Base-by-base conservation (phyloP, 2,797 vertebrate genomes). In the Nannoperca obscura region DNA sequence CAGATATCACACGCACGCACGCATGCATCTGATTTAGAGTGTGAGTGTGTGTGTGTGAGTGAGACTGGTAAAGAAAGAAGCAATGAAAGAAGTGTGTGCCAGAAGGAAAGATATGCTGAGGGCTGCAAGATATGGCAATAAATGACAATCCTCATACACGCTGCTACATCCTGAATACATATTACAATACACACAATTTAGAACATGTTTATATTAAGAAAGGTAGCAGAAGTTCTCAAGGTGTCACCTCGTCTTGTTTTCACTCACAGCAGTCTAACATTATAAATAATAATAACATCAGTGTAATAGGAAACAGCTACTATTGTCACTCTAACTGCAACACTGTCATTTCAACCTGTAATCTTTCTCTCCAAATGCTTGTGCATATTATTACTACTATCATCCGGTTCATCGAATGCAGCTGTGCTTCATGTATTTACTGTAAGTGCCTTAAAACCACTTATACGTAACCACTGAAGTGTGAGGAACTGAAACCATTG, bases 381-480 rank as follows among this genome's bases (percentile, higher is more conserved):
- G 34, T 9, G 34, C 9, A 36, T n/a, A n/a, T n/a, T n/a, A n/a
- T n/a, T n/a, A n/a, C n/a, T n/a, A n/a, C n/a, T n/a, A n/a, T n/a
- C n/a, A n/a, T n/a, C n/a, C n/a, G 59, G 20, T 77, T 74, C 77
- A 75, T 7, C 59, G 65, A n/a, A 42, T 73, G 34, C 73, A 83
- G 38, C 74, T 80, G 76, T 2, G 52, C 19, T 38, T 34, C 20
- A 8, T 69, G 27, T 19, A 40, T 63, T 76, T 74, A 70, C 66
- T 22, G 57, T 36, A 65, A 72, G 36, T 19, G 30, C 49, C 9
- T 32, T 22, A 4, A 42, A 38, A 34, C 38, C 27, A 44, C 49
- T 30, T 30, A 36, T 14, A 20, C 27, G 12, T 5, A 71, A 36
- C 68, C 55, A 17, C 38, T 60, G 12, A 11, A 38, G 40, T 34